Base-by-base conservation (phyloP, 2,797 vertebrate species). In the Calcarius lapponicus region DNA sequence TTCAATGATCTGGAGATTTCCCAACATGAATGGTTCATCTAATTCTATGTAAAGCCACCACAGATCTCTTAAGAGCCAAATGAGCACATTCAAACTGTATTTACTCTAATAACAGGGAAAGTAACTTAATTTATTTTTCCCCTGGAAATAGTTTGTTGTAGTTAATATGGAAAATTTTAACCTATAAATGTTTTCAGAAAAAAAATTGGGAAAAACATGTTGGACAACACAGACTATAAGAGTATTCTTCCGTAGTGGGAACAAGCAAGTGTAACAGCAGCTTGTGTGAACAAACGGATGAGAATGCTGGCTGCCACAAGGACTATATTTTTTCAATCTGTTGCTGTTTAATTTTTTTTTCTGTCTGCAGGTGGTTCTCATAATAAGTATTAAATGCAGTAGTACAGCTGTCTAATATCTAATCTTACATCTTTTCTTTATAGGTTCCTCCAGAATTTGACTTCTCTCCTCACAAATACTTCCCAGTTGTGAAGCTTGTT, bases 391-490 rank as follows among this genome's bases (percentile, higher is more conserved):
- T 61, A 70, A 69, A 62, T 69, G 54, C 13, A n/a, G 24, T 50
- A 79, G 19, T 84, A 45, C 7, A n/a, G 25, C n/a, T 62, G 25
- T 67, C 18, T 88, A 17, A 81, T 71, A 7, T 54, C 56, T 57
- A 17, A 57, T 57, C 88, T 82, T 28, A 51, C 48, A 65, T 45
- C 1, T 64, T 80, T 96, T 84, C 64, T 81, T 94, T 96, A 71
- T 67, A 99, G 99, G 98, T 99, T 88, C 99, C 99, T 88, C 99
- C 99, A 29, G 99, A 99, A 97, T 99, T 99, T 67, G 99, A 99
- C 98, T 99, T 99, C 97, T 99, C 99, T 7, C 98, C 99, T 92
- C 99, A 99, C 97, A 99, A 99, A 86, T 99, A 99, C 88, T 99
- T 99, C 94, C 99, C 99, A 61, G 98, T 99, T 94, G 99, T 99